Percentiles rank a stretch among this genome's conserved stretches.
Conservation (phyloP, 2,797 vertebrate genomes). For the Bucorvus abyssinicus region DNA sequence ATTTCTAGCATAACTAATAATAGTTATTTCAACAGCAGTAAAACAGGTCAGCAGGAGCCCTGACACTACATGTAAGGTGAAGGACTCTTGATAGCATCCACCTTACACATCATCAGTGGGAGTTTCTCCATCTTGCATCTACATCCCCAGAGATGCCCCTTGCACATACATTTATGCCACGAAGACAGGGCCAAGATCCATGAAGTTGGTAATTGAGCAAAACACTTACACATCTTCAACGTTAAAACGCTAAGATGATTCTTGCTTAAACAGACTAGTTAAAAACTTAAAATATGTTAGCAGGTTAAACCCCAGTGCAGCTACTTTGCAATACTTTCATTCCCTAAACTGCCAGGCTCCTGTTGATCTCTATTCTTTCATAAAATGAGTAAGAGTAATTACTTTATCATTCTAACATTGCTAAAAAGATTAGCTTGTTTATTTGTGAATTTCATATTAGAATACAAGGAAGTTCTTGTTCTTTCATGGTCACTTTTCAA, state of each 20-base stretch:
- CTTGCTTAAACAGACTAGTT: background rate
- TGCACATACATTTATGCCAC: background rate
- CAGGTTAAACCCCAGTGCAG: background rate
- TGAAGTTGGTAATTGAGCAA: background rate
- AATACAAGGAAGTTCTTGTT: background rate
- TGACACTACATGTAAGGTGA: background rate
- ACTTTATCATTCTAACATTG: background rate
- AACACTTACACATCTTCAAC: background rate
- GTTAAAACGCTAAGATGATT: background rate
- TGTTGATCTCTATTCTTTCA: background rate
- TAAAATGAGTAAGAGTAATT: background rate
- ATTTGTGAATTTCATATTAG: background rate
- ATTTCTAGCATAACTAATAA: background rate
- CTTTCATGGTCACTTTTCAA: background rate
- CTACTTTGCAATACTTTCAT: background rate
- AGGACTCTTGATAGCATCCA: background rate
- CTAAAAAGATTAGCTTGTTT: background rate
- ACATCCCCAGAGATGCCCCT: background rate
- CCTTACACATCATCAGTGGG: background rate
- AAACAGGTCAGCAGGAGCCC: background rate
- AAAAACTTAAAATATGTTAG: background rate
- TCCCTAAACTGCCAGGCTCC: background rate
- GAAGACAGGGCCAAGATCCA: background rate
- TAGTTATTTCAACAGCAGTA: background rate
- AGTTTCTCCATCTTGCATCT: background rate